phyloP scores from a whole-genome alignment of 2,888 invertebrate genomes.

The Bembecia ichneumoniformis region DNA sequence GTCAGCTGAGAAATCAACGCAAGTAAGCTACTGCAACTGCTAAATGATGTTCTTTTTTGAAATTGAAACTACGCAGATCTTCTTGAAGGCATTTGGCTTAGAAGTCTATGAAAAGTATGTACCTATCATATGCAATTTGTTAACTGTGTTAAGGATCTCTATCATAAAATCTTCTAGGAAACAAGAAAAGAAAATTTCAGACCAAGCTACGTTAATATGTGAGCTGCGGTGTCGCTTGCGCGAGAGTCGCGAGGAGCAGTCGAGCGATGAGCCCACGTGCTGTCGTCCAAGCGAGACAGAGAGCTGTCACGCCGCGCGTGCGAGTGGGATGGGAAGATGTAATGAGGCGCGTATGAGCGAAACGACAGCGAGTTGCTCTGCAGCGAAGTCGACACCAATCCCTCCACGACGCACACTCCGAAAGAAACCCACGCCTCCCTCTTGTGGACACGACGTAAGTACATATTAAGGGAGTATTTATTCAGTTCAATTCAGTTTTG shows the following conservation, averaged over 20 bases:
- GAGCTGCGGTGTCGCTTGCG: constrained; percentile 21
- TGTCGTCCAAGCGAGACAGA: constrained; percentile 15
- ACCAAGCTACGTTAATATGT: constrained; percentile 29
- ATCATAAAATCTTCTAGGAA: constrained; percentile 20
- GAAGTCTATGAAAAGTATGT: too few relatives aligned
- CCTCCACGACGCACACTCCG: constrained; percentile 27
- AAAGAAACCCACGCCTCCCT: constrained; percentile 16
- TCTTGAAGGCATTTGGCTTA: too few relatives aligned
- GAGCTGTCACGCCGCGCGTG: constrained; percentile 6
- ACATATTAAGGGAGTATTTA: too few relatives aligned
- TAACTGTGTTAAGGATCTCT: too few relatives aligned
- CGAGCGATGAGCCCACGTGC: constrained; percentile 3
- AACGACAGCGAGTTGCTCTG: constrained; percentile 20
- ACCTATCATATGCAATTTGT: too few relatives aligned
- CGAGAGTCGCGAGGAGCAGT: constrained; percentile 8
- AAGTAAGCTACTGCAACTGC: constrained; percentile 17
- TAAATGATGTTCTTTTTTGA: background rate
- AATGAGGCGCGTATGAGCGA: constrained; percentile 24
- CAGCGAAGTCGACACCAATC: constrained; percentile 20
- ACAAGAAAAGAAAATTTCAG: constrained; percentile 34
- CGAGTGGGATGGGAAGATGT: constrained; percentile 11
- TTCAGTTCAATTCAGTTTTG: too few relatives aligned
- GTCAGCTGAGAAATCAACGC: constrained; percentile 18
- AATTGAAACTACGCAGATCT: too few relatives aligned
- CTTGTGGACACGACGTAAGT: constrained; percentile 22